A percentile compares a stretch with the other conserved stretches of the same genome.
Conservation (phyloP, 2,113 vertebrate genomes). For the Alaudala cheleensis region DNA sequence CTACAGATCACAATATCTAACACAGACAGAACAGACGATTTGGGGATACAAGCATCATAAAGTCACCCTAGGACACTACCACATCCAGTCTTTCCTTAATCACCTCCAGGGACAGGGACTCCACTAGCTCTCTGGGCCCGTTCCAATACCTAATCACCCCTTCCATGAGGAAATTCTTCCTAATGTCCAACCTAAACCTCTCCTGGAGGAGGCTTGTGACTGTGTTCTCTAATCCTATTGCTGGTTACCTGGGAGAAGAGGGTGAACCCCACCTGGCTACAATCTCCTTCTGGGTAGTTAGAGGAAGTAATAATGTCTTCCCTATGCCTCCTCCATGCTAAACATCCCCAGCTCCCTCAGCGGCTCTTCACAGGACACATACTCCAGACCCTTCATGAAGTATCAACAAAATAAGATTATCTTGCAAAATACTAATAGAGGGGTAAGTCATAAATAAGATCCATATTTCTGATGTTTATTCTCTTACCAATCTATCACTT, state of each 20-base stretch:
- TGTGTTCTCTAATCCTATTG: fast-evolving
- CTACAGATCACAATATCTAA: too few species aligned
- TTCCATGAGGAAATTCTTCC: not conserved
- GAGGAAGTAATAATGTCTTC: not conserved
- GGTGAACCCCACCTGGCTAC: not conserved
- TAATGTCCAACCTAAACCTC: not conserved
- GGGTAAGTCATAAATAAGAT: not conserved
- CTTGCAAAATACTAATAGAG: not conserved
- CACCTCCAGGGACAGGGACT: not conserved
- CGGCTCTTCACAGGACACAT: fast-evolving
- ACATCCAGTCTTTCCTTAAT: fast-evolving
- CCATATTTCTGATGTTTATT: not conserved
- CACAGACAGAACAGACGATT: too few species aligned
- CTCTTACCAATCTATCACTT: not conserved
- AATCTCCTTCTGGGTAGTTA: not conserved
- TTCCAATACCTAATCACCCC: not conserved
- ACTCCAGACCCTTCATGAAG: not conserved
- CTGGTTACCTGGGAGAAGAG: not conserved
- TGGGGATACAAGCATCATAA: too few species aligned
- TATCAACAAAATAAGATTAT: not conserved
- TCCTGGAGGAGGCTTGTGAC: not conserved
- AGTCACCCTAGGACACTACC: not conserved
- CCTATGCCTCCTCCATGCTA: not conserved
- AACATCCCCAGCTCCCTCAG: not conserved
- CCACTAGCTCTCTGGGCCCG: not conserved